A percentile compares a stretch with the other conserved stretches of the same genome.
Evolutionary conservation across 2,113 vertebrate species (phyloP).

Genomic region (Hippoglossus stenolepis): DNA sequence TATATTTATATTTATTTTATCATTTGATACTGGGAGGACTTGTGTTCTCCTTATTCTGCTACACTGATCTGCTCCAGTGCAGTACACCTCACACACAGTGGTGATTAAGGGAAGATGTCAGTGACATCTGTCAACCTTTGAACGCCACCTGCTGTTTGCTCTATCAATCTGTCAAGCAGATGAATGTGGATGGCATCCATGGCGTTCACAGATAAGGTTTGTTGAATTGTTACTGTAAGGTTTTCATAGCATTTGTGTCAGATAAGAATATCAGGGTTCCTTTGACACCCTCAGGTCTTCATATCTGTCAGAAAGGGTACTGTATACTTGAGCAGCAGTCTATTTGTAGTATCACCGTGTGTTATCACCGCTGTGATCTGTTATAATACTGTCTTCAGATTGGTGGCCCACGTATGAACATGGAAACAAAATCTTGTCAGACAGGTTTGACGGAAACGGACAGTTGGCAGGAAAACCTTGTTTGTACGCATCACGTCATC

Average conservation of each 20-base stretch:
- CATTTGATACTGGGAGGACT: background rate
- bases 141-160: background rate
- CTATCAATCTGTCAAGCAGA: background rate
- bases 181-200: background rate
- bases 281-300: background rate
- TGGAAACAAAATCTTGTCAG: constrained; percentile 17
- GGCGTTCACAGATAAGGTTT: background rate
- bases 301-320: background rate
- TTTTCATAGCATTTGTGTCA: background rate
- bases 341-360: background rate
- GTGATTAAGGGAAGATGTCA: background rate
- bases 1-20: constrained; percentile 1
- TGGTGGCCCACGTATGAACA: background rate
- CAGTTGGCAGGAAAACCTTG: background rate
- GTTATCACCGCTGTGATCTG: background rate
- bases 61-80: background rate
- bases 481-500: background rate
- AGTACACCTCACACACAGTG: background rate
- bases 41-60: background rate
- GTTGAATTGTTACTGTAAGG: background rate
- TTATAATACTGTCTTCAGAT: background rate
- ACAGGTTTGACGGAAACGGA: constrained; percentile 49
- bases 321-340: background rate
- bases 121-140: background rate
- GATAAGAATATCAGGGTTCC: background rate